Evolutionary conservation across 2,888 invertebrate species (phyloP).

Genomic region (Zhengitettix transpicula): DNA sequence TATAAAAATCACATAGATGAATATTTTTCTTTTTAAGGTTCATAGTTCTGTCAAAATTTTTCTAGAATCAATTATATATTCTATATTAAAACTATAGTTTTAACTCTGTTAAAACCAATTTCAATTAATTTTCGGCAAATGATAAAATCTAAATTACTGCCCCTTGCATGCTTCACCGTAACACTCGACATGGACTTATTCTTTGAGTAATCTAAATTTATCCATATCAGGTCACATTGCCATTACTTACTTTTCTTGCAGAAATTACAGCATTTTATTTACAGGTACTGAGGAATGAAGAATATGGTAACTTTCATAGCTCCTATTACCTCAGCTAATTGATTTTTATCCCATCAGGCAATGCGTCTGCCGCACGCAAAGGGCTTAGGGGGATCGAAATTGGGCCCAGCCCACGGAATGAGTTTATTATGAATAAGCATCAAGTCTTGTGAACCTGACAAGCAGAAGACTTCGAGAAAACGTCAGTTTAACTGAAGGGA

Average conservation of each 20-base stretch:
- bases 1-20: neutral
- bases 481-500: too few species aligned
- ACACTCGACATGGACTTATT: too few species aligned
- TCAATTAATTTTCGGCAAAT: too few species aligned
- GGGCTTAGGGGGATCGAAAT: slow-evolving; percentile 14
- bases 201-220: too few species aligned
- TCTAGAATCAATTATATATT: neutral
- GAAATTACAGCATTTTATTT: slow-evolving; percentile 13
- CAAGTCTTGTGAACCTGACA: too few species aligned
- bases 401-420: neutral
- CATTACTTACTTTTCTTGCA: slow-evolving; percentile 4
- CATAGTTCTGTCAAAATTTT: neutral
- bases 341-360: slow-evolving; percentile 13
- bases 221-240: neutral
- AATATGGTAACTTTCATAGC: slow-evolving; percentile 1
- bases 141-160: too few species aligned
- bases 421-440: too few species aligned
- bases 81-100: neutral
- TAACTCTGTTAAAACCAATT: too few species aligned
- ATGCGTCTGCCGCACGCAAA: slow-evolving; percentile 13
- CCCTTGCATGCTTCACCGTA: too few species aligned
- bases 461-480: too few species aligned
- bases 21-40: neutral
- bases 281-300: slow-evolving; percentile 8
- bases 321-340: slow-evolving; percentile 8